phyloP scores from a whole-genome alignment of 2,113 vertebrate genomes.

The Grantiella picta region DNA sequence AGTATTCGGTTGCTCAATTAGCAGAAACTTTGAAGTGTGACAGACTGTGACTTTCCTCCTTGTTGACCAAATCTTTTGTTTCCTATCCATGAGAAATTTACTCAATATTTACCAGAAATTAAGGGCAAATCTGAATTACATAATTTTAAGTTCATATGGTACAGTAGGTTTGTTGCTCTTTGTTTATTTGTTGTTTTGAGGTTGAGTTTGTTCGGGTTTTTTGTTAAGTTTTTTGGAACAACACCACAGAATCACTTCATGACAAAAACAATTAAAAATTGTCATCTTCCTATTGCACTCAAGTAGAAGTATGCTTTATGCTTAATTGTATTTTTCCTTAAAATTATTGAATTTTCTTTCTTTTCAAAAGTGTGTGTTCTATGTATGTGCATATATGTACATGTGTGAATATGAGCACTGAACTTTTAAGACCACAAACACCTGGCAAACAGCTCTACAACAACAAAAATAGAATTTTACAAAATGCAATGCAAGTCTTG shows the following conservation, averaged over 20 bases:
- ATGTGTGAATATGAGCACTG: accelerated
- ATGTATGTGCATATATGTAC: not conserved
- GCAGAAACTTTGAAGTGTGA: not conserved
- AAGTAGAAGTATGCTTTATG: not conserved
- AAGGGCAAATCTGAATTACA: not conserved
- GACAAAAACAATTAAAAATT: not conserved
- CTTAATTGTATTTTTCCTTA: not conserved
- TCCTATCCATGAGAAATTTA: not conserved
- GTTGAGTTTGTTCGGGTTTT: not conserved
- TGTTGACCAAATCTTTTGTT: not conserved
- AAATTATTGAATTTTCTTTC: not conserved
- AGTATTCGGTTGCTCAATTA: not conserved
- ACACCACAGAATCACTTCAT: not conserved
- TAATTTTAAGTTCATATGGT: not conserved
- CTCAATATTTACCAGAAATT: not conserved
- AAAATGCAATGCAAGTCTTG: not conserved
- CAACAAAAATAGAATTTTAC: not conserved
- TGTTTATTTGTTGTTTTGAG: not conserved
- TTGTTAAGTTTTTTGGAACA: not conserved
- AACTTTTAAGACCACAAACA: not conserved
- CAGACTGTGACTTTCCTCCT: not conserved
- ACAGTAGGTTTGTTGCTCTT: not conserved
- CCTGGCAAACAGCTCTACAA: not conserved
- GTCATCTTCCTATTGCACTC: not conserved
- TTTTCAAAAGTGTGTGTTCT: not conserved